Evolutionary conservation across 2,113 vertebrate species (phyloP), one percentile per base, ranked within the genome.

Genomic region (Macquaria ambigua): DNA sequence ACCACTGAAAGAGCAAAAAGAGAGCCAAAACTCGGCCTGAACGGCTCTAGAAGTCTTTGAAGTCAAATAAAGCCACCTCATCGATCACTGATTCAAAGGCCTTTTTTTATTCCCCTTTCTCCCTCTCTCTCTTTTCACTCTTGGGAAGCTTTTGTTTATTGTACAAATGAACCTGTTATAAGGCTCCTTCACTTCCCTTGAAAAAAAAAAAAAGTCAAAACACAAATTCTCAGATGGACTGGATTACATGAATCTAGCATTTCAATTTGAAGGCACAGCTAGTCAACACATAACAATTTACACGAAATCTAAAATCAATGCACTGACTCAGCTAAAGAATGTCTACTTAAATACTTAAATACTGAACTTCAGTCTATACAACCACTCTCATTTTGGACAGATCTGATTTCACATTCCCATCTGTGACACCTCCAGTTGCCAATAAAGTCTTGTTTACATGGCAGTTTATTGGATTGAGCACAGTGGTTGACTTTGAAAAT

Each of bases 1-100:
- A 86, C 90, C 88, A 80, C 89, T 93, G 80, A 86, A 91, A 91
- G 86, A 89, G 90, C 78, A 77, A 76, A 90, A 73, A 64, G 81
- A 87, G 75, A 76, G 79, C 92, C 91, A 91, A 91, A 92, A 87
- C 76, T 78, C 39, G 53, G 82, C 79, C 93, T 86, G 85, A 92
- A 93, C 81, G 41, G 77, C 89, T 85, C 86, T 87, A 79, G 41
- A 79, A 77, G 80, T 88, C 93, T 96, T 95, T 96, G 95, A 96
- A 95, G 94, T 96, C 86, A 92, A 95, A 96, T 94, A 96, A 96
- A 95, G 93, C 91, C 85, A 90, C 93, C 96, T 96, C 96, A 96
- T 96, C 96, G 95, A 96, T 96, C 96, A 96, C 95, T 88, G 85
- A 94, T 94, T 96, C 94, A 95, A 95, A 95, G 87, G 87, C 79